Base-by-base conservation (phyloP, 2,888 invertebrate species). In the Anagyrus pseudococci region DNA sequence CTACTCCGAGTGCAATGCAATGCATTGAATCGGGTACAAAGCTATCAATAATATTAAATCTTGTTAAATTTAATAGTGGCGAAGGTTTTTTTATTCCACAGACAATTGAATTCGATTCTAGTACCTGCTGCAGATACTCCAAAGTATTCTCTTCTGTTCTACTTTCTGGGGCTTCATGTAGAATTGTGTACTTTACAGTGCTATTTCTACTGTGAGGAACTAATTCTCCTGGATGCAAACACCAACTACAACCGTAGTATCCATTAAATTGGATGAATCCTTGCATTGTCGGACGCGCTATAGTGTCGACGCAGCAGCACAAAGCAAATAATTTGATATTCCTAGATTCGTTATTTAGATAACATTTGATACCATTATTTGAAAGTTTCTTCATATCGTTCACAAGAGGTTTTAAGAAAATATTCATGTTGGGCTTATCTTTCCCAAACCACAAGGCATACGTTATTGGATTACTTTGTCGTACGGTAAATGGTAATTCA, bases 401-500 rank as follows among this genome's bases (percentile, higher is more conserved):
- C 3, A 46, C 46, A 20, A 46, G n/a, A n/a, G 6, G 4, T 7
- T 46, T 46, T 20, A 46, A 13, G 20, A 22, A 46, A 22, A 46
- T 19, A 3, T n/a, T 20, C 58, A 58, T 58, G 8, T 44, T 15
- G 2, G 59, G 58, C 22, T 58, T 58, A 17, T 41, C 13, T n/a
- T 44, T 25, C 15, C 58, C 58, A 43, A 58, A 58, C 58, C 58
- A 58, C 1, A 58, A 10, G 6, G 41, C 58, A n/a, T 2, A 41
- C 4, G 22, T 33, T 26, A 58, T 50, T 1, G 44, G 1, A 2
- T 58, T 19, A 1, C 8, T 57, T 2, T 25, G 3, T 17, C 53
- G 20, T 56, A 48, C 48, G 20, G 57, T n/a, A 6, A 58, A 60
- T 29, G 61, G 58, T 8, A 68, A 15, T 53, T 70, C 70, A 64